phyloP scores from a whole-genome alignment of 2,888 invertebrate genomes.

The Erynnis tages region DNA sequence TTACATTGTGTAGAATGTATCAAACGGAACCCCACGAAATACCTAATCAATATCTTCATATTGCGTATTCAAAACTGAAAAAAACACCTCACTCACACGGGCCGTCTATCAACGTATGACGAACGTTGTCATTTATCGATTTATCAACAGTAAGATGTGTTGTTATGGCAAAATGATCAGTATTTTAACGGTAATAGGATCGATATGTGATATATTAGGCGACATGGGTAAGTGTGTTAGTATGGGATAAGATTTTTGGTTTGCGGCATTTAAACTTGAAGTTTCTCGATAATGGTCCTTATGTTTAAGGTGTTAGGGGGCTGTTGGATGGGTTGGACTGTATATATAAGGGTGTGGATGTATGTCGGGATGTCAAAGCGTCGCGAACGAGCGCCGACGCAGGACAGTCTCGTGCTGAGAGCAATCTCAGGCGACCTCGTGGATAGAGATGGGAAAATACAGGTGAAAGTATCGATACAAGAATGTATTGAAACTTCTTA shows the following conservation, averaged over 20 bases:
- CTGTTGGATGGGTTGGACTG: slow-evolving; percentile 30
- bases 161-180: slow-evolving; percentile 1
- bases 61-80: slow-evolving; percentile 65
- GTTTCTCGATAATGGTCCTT: slow-evolving; percentile 37
- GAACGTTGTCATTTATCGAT: slow-evolving; percentile 34
- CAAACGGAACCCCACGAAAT: slow-evolving; percentile 35
- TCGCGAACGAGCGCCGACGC: slow-evolving; percentile 79
- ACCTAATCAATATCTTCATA: slow-evolving; percentile 77
- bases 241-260: neutral
- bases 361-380: slow-evolving; percentile 79
- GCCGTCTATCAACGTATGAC: slow-evolving; percentile 79
- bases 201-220: neutral
- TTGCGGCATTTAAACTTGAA: slow-evolving; percentile 30
- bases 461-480: slow-evolving; percentile 43
- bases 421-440: slow-evolving; percentile 74
- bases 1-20: no score
- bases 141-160: neutral
- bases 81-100: slow-evolving; percentile 57
- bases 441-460: slow-evolving; percentile 48
- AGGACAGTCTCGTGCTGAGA: slow-evolving; percentile 81
- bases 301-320: slow-evolving; percentile 35
- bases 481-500: no score
- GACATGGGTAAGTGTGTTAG: slow-evolving; percentile 2
- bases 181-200: neutral
- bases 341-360: slow-evolving; percentile 36